Conservation (phyloP, 1,140 invertebrate genomes). For the Lamellibrachia luymesi region DNA sequence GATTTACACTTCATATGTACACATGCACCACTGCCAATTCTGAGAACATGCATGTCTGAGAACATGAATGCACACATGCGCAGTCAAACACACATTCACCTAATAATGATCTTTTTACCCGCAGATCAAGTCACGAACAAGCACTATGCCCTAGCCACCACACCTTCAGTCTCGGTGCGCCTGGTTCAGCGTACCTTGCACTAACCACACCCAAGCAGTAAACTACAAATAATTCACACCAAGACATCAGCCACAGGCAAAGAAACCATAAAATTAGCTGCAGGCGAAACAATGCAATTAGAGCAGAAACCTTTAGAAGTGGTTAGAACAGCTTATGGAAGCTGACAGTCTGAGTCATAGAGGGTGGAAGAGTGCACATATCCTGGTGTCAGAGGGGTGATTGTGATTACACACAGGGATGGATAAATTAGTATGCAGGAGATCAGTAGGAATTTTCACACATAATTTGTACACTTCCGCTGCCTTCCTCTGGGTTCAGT, state of each 20-base stretch:
- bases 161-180: not conserved
- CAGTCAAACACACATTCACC: not conserved
- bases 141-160: not conserved
- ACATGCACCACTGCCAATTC: not conserved
- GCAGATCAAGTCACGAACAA: not conserved
- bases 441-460: not conserved
- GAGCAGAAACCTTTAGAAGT: not conserved
- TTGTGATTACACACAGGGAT: not conserved
- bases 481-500: not conserved
- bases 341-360: not conserved
- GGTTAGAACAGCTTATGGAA: not conserved
- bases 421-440: not conserved
- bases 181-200: not conserved
- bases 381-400: not conserved
- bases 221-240: not conserved
- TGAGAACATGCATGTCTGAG: too few species aligned
- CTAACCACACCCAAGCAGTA: not conserved
- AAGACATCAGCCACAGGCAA: not conserved
- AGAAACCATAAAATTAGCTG: constrained; percentile 1
- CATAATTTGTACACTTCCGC: not conserved
- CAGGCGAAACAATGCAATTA: not conserved
- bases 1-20: not conserved
- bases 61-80: not conserved
- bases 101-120: not conserved
- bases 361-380: not conserved